Conservation (phyloP, 2,888 invertebrate species). For the Rutpela maculata region DNA sequence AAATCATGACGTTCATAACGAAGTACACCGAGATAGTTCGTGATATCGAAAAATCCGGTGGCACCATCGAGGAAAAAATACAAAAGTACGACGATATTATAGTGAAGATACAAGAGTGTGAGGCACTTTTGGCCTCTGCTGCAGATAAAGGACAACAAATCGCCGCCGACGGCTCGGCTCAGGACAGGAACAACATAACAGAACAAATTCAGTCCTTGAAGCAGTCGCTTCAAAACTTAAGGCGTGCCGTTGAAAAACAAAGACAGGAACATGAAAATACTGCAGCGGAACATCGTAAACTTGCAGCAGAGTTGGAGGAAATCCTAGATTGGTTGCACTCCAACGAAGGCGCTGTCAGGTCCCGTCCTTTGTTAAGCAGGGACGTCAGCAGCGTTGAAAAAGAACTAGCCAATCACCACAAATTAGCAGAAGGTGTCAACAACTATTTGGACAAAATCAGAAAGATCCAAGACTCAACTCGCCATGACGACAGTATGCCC, state of each 20-base stretch:
- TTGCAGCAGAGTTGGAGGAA: slow-evolving; percentile 88
- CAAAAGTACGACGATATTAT: slow-evolving; percentile 91
- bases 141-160: slow-evolving; percentile 95
- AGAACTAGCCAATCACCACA: slow-evolving; percentile 86
- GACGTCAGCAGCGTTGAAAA: slow-evolving; percentile 87
- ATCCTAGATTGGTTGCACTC: slow-evolving; percentile 89
- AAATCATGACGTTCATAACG: slow-evolving; percentile 90
- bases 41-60: slow-evolving; percentile 90
- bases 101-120: slow-evolving; percentile 91
- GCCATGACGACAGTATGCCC: slow-evolving; percentile 87
- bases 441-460: slow-evolving; percentile 79
- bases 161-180: slow-evolving; percentile 90
- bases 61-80: slow-evolving; percentile 90
- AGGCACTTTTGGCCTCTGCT: slow-evolving; percentile 89
- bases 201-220: slow-evolving; percentile 91
- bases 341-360: slow-evolving; percentile 88
- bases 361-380: slow-evolving; percentile 87
- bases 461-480: slow-evolving; percentile 82
- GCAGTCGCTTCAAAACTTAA: slow-evolving; percentile 86
- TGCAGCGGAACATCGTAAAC: slow-evolving; percentile 90
- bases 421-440: slow-evolving; percentile 82
- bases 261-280: slow-evolving; percentile 91
- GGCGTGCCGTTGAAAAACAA: slow-evolving; percentile 89
- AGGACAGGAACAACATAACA: slow-evolving; percentile 90
- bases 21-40: slow-evolving; percentile 90